Evolutionary conservation across 2,888 invertebrate species (phyloP), one percentile per base, ranked within the genome.

Genomic region (Maniola hyperantus): DNA sequence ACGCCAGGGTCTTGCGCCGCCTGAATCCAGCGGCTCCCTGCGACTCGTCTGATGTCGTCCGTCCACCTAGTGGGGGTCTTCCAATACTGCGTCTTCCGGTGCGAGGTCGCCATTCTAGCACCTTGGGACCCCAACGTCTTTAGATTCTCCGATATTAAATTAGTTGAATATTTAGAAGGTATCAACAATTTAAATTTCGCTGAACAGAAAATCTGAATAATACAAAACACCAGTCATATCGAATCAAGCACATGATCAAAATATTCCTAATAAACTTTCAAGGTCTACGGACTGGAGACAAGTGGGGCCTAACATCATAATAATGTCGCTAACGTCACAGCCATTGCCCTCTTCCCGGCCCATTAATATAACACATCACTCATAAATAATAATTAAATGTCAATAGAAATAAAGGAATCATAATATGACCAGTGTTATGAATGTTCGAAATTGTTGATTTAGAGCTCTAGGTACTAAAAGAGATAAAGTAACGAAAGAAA

Each of bases 241-340:
- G 39, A 70, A 66, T 58, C 61, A 54, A 70, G 68, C 69, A 48
- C 62, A 54, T 65, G 64, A 65, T 63, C 65, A 67, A 68, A 71
- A 65, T 57, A 67, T 69, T 62, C 67, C 67, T 72, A 74, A 74
- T 68, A 71, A 71, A 65, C 53, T 71, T 70, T 69, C 79, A 77
- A 76, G 74, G 75, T 65, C 74, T 71, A 26, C 26, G 4, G 26
- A 26, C 71, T 59, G 69, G 71, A 73, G 73, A 73, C 71, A 65
- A 68, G 63, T 70, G 72, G 72, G 69, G 69, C 58, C 53, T 62
- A 66, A 71, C 72, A 67, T 73, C 71, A 73, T 74, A 73, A 74
- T 75, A 75, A 70, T 68, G 65, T 34, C 59, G 57, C 79, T 81
- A 79, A 82, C 82, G 82, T 85, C 80, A 83, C 76, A 75, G 69